Conservation (phyloP, 2,797 vertebrate genomes). For the Fistularia tabacaria region DNA sequence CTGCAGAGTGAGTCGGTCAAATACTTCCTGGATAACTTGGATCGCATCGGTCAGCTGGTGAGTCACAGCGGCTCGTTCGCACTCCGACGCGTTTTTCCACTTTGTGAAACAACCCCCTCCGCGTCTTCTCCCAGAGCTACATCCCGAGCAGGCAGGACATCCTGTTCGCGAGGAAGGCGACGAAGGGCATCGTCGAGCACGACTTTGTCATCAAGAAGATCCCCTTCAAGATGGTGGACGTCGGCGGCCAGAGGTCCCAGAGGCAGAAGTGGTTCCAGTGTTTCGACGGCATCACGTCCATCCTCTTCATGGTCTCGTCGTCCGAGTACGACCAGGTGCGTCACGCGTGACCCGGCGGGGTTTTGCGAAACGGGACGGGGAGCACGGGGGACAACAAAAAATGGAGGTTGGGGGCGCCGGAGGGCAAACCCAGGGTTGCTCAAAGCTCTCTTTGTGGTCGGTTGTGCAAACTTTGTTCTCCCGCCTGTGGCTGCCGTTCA, state of each 20-base stretch:
- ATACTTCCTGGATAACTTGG: conserved; percentile 97
- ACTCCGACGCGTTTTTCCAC: background rate
- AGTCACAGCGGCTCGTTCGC: conserved; percentile 53
- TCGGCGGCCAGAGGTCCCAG: conserved; percentile 93
- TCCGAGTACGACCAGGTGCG: conserved; percentile 89
- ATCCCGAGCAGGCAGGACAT: conserved; percentile 93
- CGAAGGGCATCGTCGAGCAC: conserved; percentile 95
- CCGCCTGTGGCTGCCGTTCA: conserved; percentile 25
- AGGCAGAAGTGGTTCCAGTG: conserved; percentile 99
- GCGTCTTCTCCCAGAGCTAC: conserved; percentile 76
- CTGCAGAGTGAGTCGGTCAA: conserved; percentile 94
- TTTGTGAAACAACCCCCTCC: background rate
- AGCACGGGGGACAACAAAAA: conserved; percentile 14
- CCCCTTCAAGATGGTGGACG: conserved; percentile 98
- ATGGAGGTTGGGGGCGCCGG: conserved; percentile 9
- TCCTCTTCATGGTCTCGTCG: conserved; percentile 96
- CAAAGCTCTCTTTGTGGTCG: conserved; percentile 58
- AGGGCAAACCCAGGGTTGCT: conserved; percentile 4
- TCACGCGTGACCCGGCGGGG: conserved; percentile 1
- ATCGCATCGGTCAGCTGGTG: conserved; percentile 94
- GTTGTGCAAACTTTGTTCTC: conserved; percentile 38
- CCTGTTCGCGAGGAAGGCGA: conserved; percentile 91
- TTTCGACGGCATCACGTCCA: conserved; percentile 95
- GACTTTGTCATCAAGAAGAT: conserved; percentile 97
- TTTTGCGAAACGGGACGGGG: conserved; percentile 19